phyloP scores from a whole-genome alignment of 2,113 vertebrate species.

The Myotis yumanensis region DNA sequence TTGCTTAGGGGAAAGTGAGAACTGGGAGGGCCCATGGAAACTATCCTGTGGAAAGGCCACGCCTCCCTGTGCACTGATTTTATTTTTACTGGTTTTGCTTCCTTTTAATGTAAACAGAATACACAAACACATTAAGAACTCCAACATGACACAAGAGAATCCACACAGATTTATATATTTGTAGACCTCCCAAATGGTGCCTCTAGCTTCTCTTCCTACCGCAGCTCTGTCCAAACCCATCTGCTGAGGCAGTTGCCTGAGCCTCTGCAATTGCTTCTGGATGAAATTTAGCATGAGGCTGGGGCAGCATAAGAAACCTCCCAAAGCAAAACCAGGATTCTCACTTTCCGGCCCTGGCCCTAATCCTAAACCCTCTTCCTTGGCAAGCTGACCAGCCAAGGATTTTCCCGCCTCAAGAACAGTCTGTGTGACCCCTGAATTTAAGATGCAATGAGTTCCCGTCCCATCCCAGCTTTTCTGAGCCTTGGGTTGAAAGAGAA shows the following conservation, averaged over 20 bases:
- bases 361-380: not conserved
- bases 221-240: not conserved
- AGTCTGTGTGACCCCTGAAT: rapidly evolving
- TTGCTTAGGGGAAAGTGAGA: not conserved
- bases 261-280: not conserved
- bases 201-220: not conserved
- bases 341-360: not conserved
- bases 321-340: not conserved
- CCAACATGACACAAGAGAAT: constrained; percentile 45
- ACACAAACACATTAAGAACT: constrained; percentile 72
- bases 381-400: not conserved
- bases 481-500: not conserved
- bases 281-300: not conserved
- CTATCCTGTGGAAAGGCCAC: not conserved
- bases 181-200: constrained; percentile 39
- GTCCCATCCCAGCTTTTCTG: not conserved
- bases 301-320: constrained; percentile 20
- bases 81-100: constrained; percentile 56
- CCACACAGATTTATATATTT: constrained; percentile 62
- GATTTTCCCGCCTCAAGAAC: not conserved
- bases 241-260: not conserved
- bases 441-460: not conserved
- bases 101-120: constrained; percentile 79
- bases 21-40: not conserved
- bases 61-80: not conserved